These are phyloP conservation scores for Prenolepis imparis DNA, from an alignment of 2,888 invertebrate genomes.

Conservation along the genomic window DNA sequence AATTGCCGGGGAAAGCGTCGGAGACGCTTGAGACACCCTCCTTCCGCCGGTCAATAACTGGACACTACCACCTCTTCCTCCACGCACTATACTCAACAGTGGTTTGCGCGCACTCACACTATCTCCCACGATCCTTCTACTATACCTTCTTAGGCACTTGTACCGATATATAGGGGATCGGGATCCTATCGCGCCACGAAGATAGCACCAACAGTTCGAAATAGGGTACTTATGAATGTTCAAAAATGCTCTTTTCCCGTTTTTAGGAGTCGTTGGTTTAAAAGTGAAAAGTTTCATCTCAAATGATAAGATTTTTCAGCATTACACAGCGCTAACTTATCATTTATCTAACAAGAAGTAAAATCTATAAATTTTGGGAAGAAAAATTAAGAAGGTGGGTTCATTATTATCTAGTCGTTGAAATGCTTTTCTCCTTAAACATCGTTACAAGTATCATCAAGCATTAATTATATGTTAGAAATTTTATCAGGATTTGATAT, in stretches of 20 bases:
- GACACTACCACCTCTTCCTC: conserved; percentile 79
- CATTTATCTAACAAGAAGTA: no score
- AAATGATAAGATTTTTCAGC: background rate
- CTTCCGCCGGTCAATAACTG: conserved; percentile 85
- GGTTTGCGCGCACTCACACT: conserved; percentile 8
- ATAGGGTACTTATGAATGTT: conserved; percentile 12
- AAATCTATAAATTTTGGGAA: background rate
- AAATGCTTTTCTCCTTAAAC: background rate
- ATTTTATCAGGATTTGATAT: background rate
- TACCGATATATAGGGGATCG: conserved; percentile 41
- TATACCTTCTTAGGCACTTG: conserved; percentile 27
- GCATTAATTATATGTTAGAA: background rate
- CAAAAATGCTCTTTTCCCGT: background rate
- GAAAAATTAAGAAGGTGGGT: background rate
- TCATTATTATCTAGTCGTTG: background rate
- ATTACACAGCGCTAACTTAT: background rate
- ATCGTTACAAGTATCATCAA: background rate
- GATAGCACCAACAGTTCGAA: conserved; percentile 2
- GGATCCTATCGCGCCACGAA: conserved; percentile 39
- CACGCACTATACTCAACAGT: conserved; percentile 37
- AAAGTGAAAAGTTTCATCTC: background rate
- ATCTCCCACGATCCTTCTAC: conserved; percentile 32
- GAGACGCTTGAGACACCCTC: conserved; percentile 74
- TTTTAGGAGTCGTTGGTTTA: background rate
- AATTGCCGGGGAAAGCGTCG: conserved; percentile 68